Evolutionary conservation across 2,113 vertebrate species (phyloP).

Genomic region (Mellivora capensis): DNA sequence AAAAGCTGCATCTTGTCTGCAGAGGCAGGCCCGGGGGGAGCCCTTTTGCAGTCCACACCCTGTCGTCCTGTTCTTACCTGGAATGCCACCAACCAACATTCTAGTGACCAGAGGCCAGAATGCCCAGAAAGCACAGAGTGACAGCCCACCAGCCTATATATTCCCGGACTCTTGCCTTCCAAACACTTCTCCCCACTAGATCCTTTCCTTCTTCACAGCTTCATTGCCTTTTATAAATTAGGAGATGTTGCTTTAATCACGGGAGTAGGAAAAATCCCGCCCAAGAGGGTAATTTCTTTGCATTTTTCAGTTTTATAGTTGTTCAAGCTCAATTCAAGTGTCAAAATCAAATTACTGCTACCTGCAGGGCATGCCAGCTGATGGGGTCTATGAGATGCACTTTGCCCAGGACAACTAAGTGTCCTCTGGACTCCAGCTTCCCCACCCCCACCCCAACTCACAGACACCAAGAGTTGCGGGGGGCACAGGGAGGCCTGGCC

Average conservation of each 20-base stretch:
- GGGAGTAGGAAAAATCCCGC: constrained; percentile 50
- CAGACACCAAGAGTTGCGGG: not conserved
- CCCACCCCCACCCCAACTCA: not conserved
- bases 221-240: constrained; percentile 64
- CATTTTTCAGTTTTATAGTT: constrained; percentile 78
- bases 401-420: constrained; percentile 27
- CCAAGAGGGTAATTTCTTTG: constrained; percentile 61
- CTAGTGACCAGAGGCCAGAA: not conserved
- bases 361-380: constrained; percentile 36
- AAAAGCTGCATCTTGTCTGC: not conserved
- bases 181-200: not conserved
- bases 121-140: not conserved
- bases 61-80: not conserved
- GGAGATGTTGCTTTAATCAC: constrained; percentile 66
- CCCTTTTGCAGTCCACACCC: not conserved
- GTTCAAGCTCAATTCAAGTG: constrained; percentile 71
- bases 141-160: not conserved
- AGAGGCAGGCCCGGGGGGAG: not conserved
- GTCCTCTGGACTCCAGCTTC: constrained; percentile 1
- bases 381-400: constrained; percentile 41
- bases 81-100: not conserved
- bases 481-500: not conserved
- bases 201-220: constrained; percentile 12
- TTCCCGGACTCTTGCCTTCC: not conserved
- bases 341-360: constrained; percentile 76